phyloP scores from a whole-genome alignment of 2,888 invertebrate species.

The Hipparchia semele region DNA sequence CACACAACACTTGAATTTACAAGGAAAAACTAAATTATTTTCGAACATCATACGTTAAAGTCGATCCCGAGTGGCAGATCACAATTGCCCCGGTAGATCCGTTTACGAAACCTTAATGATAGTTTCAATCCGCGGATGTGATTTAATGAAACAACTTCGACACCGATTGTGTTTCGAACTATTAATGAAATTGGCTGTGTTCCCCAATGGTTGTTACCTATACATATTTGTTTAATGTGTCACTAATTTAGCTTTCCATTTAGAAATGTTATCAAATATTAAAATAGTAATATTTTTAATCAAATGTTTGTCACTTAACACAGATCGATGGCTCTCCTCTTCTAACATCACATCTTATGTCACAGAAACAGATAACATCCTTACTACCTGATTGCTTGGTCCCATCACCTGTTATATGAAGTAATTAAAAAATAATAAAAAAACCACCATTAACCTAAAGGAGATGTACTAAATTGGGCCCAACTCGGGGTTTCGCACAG shows the following conservation, averaged over 20 bases:
- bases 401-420: background rate
- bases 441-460: no score
- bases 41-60: background rate
- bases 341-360: background rate
- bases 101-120: slow-evolving; percentile 61
- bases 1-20: background rate
- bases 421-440: no score
- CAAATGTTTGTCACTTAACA: background rate
- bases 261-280: background rate
- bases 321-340: background rate
- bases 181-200: slow-evolving; percentile 36
- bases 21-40: background rate
- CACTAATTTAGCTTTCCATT: background rate
- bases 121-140: slow-evolving; percentile 57
- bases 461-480: no score
- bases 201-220: background rate
- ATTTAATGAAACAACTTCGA: slow-evolving; percentile 56
- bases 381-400: no score
- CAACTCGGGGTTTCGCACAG: no score
- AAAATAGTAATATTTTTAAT: background rate
- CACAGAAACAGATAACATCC: no score
- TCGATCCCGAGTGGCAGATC: slow-evolving; percentile 19
- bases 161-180: slow-evolving; percentile 37
- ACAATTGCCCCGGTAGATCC: slow-evolving; percentile 25
- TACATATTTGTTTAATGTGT: slow-evolving; percentile 17